These are phyloP conservation scores for Okapia johnstoni DNA, from an alignment of 2,113 vertebrate species.

Conservation along the genomic window DNA sequence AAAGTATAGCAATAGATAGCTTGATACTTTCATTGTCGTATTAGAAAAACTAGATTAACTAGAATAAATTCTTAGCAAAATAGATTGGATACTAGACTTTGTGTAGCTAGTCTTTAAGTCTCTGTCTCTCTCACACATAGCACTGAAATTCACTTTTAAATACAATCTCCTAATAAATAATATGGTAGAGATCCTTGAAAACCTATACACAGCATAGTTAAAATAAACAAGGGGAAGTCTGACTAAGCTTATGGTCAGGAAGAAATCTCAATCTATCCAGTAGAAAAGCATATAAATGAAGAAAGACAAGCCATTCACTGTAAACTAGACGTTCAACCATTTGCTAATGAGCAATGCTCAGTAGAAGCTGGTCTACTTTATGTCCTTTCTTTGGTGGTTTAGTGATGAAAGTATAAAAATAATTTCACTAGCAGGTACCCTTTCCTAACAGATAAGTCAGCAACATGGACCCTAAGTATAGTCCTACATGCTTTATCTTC, in stretches of 20 bases:
- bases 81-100: too few relatives aligned
- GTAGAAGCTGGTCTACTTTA: neutral
- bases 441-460: neutral
- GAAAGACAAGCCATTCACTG: neutral
- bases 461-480: accelerated
- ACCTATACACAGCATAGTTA: neutral
- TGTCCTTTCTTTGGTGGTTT: neutral
- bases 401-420: neutral
- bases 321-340: accelerated
- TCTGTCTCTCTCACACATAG: accelerated
- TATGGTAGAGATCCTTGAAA: neutral
- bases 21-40: neutral
- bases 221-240: neutral
- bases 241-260: neutral
- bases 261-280: neutral
- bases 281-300: neutral
- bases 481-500: accelerated
- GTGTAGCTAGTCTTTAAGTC: neutral
- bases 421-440: neutral
- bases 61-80: neutral
- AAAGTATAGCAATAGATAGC: neutral
- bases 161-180: neutral
- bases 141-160: neutral
- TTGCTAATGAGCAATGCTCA: neutral
- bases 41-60: neutral